A percentile compares a stretch with the other conserved stretches of the same genome.
These are phyloP conservation scores for Fistularia tabacaria DNA, from an alignment of 2,797 vertebrate genomes.

Conservation along the genomic window DNA sequence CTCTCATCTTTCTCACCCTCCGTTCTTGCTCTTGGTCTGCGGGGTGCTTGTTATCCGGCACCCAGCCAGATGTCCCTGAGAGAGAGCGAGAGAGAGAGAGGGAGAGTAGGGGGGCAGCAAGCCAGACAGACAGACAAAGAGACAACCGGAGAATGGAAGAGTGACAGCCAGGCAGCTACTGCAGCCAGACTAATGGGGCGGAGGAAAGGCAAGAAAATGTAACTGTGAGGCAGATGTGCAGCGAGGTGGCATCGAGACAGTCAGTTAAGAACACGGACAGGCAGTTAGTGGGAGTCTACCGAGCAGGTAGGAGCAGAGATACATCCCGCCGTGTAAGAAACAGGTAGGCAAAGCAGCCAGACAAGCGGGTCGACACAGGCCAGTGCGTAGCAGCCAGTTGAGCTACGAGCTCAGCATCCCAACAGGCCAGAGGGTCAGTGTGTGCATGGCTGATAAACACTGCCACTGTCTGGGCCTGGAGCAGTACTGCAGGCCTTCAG, in stretches of 20 bases:
- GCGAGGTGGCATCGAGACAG: constrained; percentile 31
- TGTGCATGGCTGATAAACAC: constrained; percentile 48
- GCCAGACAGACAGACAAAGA: constrained; percentile 35
- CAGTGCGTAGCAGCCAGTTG: constrained; percentile 37
- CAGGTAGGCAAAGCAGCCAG: constrained; percentile 45
- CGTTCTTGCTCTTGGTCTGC: constrained; percentile 41
- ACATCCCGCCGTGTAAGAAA: constrained; percentile 28
- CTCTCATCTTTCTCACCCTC: constrained; percentile 35
- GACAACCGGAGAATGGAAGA: constrained; percentile 27
- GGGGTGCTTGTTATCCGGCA: constrained; percentile 68
- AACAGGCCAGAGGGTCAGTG: constrained; percentile 60
- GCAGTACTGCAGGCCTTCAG: constrained; percentile 44
- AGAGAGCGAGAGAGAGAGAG: constrained; percentile 58
- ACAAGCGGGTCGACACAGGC: constrained; percentile 57
- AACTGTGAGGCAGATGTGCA: constrained; percentile 23
- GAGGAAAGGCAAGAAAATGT: constrained; percentile 13
- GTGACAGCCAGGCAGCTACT: constrained; percentile 39
- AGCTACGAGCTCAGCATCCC: constrained; percentile 70
- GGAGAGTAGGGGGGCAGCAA: constrained; percentile 21
- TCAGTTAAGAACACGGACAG: constrained; percentile 28
- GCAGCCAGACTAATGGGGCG: constrained; percentile 43
- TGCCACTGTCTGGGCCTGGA: constrained; percentile 67
- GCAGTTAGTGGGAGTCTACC: constrained; percentile 22
- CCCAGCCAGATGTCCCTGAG: constrained; percentile 60
- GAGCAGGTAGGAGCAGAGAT: constrained; percentile 24